Evolutionary conservation across 2,888 invertebrate genomes (phyloP).

Genomic region (Cyrtodaria siliqua): DNA sequence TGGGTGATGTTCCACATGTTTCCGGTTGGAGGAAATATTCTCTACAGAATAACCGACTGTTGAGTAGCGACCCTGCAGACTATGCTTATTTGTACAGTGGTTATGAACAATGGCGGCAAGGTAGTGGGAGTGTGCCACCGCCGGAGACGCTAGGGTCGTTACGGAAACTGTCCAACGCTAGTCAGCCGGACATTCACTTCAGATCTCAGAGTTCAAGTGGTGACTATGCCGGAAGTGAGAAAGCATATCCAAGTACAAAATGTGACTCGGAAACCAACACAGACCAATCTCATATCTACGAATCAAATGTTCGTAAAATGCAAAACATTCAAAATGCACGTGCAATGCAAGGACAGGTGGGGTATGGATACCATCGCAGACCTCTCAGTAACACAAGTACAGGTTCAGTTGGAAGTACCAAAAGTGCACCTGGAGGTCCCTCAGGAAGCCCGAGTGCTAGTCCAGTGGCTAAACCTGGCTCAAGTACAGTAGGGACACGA

Average conservation of each 20-base stretch:
- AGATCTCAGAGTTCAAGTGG: slow-evolving; percentile 67
- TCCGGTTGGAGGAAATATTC: slow-evolving; percentile 81
- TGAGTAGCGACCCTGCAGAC: slow-evolving; percentile 81
- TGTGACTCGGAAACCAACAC: slow-evolving; percentile 84
- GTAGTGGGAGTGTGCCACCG: slow-evolving; percentile 50
- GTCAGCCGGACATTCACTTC: slow-evolving; percentile 78
- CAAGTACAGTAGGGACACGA: slow-evolving; percentile 69
- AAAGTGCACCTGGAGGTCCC: slow-evolving; percentile 73
- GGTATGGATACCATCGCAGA: slow-evolving; percentile 79
- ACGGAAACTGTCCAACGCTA: slow-evolving; percentile 77
- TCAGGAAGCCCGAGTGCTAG: slow-evolving; percentile 61
- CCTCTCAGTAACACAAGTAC: slow-evolving; percentile 83
- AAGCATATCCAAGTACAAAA: slow-evolving; percentile 71
- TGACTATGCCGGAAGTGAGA: slow-evolving; percentile 71
- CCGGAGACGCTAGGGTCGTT: slow-evolving; percentile 73
- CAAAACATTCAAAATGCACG: slow-evolving; percentile 70
- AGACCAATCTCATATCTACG: slow-evolving; percentile 81
- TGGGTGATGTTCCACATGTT: slow-evolving; percentile 68
- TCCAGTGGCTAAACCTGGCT: slow-evolving; percentile 50
- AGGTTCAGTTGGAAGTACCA: slow-evolving; percentile 81
- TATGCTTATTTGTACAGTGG: slow-evolving; percentile 80
- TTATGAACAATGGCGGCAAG: slow-evolving; percentile 68
- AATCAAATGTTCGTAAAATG: slow-evolving; percentile 78
- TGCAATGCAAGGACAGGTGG: slow-evolving; percentile 67
- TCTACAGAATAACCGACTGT: slow-evolving; percentile 77